Conservation (phyloP, 2,113 vertebrate species). For the Uropsilus gracilis region DNA sequence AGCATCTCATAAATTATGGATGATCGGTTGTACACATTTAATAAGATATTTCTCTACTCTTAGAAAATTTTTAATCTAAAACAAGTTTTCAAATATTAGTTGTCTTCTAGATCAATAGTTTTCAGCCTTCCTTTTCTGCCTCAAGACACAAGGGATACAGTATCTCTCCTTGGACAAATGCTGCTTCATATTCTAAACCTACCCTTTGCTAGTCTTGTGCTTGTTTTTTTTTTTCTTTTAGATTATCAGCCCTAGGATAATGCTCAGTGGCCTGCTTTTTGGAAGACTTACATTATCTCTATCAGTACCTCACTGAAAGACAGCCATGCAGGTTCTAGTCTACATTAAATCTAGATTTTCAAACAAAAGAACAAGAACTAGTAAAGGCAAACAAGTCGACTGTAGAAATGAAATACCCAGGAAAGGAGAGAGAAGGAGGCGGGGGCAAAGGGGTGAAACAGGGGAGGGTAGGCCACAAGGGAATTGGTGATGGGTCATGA, state of each 20-base stretch:
- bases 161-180: not conserved
- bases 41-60: not conserved
- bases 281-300: not conserved
- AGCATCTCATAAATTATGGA: conserved; percentile 17
- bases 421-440: too few relatives aligned
- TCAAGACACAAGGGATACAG: not conserved
- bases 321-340: conserved; percentile 20
- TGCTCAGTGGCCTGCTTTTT: not conserved
- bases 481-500: too few relatives aligned
- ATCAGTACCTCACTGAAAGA: conserved; percentile 55
- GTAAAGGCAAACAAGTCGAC: too few relatives aligned
- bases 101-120: not conserved
- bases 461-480: too few relatives aligned
- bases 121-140: not conserved
- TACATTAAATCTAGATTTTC: not conserved
- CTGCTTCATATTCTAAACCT: not conserved
- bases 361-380: too few relatives aligned
- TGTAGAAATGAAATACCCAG: too few relatives aligned
- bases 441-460: too few relatives aligned
- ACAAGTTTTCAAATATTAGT: not conserved
- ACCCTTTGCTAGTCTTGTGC: not conserved
- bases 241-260: not conserved
- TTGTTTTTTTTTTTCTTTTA: not conserved
- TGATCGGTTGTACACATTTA: not conserved
- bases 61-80: conserved; percentile 27